Percentiles rank a stretch among this genome's conserved stretches.
Conservation (phyloP, 2,797 vertebrate genomes). For the Erpetoichthys calabaricus region DNA sequence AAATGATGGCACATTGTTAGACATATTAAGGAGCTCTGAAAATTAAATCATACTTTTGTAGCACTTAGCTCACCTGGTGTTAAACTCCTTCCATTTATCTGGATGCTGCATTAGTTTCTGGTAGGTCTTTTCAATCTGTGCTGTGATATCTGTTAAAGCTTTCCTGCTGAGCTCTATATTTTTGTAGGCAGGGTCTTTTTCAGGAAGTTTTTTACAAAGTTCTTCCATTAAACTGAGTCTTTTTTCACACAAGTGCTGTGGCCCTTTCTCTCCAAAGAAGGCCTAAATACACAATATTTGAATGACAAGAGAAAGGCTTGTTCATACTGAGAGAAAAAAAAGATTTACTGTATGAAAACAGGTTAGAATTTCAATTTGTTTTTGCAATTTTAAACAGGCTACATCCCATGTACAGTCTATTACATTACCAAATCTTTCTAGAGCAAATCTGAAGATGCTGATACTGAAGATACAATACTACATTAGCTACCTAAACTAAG, state of each 20-base stretch:
- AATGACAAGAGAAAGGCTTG: background rate
- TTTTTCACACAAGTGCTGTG: constrained; percentile 76
- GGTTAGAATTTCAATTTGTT: too few relatives aligned
- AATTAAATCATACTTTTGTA: background rate
- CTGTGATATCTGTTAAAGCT: constrained; percentile 56
- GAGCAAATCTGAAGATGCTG: too few relatives aligned
- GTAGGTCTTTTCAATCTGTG: constrained; percentile 61
- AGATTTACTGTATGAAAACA: too few relatives aligned
- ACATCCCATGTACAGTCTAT: too few relatives aligned
- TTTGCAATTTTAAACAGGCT: too few relatives aligned
- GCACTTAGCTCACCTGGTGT: constrained; percentile 52
- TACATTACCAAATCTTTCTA: too few relatives aligned
- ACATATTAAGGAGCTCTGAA: background rate
- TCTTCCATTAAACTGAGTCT: constrained; percentile 79
- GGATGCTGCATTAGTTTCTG: constrained; percentile 62
- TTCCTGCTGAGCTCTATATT: constrained; percentile 44
- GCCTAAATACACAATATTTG: constrained; percentile 37
- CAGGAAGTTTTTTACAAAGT: constrained; percentile 74
- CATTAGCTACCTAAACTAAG: too few relatives aligned
- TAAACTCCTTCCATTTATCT: constrained; percentile 83
- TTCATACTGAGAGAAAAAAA: background rate
- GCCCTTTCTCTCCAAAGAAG: constrained; percentile 83
- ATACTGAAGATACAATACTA: too few relatives aligned
- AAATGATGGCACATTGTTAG: too few relatives aligned
- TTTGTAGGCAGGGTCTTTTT: constrained; percentile 54